phyloP scores from a whole-genome alignment of 2,113 vertebrate genomes.

The Spermophilus dauricus region DNA sequence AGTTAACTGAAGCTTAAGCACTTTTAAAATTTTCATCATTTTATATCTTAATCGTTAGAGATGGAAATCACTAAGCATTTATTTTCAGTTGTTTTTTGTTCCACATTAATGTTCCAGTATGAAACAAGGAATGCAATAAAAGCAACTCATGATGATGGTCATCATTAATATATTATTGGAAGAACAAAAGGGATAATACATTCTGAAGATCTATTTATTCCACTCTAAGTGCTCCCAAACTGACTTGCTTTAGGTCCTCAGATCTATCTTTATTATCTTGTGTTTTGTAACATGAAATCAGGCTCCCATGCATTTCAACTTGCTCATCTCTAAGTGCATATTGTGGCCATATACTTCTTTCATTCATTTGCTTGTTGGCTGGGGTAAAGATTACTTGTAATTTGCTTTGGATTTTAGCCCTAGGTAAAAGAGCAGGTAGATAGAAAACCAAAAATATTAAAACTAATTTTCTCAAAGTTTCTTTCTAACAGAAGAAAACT shows the following conservation, averaged over 20 bases:
- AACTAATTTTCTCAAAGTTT: background rate
- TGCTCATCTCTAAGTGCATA: background rate
- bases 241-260: background rate
- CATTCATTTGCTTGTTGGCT: background rate
- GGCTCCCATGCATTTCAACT: background rate
- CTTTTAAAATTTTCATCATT: background rate
- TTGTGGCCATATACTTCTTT: background rate
- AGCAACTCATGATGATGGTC: background rate
- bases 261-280: background rate
- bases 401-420: background rate
- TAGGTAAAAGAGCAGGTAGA: background rate
- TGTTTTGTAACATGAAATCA: background rate
- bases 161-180: background rate
- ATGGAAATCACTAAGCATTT: background rate
- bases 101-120: background rate
- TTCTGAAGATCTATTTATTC: background rate
- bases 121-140: constrained; percentile 15
- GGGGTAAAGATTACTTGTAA: background rate
- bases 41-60: background rate
- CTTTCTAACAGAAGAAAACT: background rate
- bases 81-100: background rate
- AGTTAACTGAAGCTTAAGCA: background rate
- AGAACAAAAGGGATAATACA: background rate
- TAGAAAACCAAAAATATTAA: background rate
- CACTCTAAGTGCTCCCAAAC: background rate